phyloP scores from a whole-genome alignment of 2,888 invertebrate species.

The Colostygia pectinataria region DNA sequence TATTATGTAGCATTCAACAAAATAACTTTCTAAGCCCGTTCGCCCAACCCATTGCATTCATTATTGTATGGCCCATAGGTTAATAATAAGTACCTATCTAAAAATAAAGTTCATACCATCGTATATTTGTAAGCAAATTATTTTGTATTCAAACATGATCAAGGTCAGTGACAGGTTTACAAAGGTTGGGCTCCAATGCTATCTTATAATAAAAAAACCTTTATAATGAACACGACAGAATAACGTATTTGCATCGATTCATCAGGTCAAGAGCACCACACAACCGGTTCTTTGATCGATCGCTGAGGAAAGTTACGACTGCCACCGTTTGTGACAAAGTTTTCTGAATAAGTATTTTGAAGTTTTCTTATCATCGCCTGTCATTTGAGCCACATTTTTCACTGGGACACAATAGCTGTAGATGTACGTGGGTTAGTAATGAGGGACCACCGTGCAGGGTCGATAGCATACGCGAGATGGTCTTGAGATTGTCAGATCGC shows the following conservation, averaged over 20 bases:
- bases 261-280: slow-evolving; percentile 46
- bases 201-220: slow-evolving; percentile 37
- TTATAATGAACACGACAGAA: slow-evolving; percentile 53
- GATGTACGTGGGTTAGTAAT: slow-evolving; percentile 66
- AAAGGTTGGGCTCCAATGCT: slow-evolving; percentile 35
- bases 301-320: slow-evolving; percentile 50
- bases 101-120: slow-evolving; percentile 24
- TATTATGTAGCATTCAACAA: too few relatives aligned
- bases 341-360: slow-evolving; percentile 31
- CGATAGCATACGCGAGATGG: slow-evolving; percentile 76
- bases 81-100: slow-evolving; percentile 20
- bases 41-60: neutral
- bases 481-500: slow-evolving; percentile 72
- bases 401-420: slow-evolving; percentile 72
- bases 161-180: slow-evolving; percentile 37
- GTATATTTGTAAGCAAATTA: slow-evolving; percentile 26
- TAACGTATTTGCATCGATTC: slow-evolving; percentile 47
- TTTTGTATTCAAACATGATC: slow-evolving; percentile 32
- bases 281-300: slow-evolving; percentile 65
- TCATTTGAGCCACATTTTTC: slow-evolving; percentile 76
- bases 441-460: slow-evolving; percentile 74
- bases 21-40: too few relatives aligned
- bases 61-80: slow-evolving; percentile 1
- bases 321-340: slow-evolving; percentile 31
- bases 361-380: slow-evolving; percentile 74